Conservation (phyloP, 1,140 invertebrate species). For the Drosophila arawakana region DNA sequence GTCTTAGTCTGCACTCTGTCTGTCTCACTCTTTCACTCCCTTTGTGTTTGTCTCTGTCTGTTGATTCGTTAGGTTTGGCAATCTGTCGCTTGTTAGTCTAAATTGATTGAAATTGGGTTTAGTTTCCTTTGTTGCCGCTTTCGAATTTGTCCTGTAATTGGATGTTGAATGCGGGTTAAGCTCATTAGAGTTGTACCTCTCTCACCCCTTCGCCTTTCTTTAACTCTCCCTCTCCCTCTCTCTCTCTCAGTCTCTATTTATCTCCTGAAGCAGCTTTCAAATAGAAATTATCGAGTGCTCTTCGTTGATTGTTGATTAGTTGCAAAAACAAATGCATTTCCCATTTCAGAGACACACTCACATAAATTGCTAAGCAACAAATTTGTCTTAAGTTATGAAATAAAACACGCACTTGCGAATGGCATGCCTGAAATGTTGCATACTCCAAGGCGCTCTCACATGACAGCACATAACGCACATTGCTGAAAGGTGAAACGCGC, state of each 20-base stretch:
- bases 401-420: constrained; percentile 15
- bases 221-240: not conserved
- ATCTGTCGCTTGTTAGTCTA: constrained; percentile 76
- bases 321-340: not conserved
- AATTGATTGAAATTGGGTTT: constrained; percentile 80
- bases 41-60: constrained; percentile 8
- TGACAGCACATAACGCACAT: constrained; percentile 3
- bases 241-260: not conserved
- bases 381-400: constrained; percentile 27
- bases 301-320: not conserved
- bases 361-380: constrained; percentile 9
- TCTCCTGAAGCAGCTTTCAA: not conserved
- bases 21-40: not conserved
- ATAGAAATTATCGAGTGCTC: not conserved
- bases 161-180: constrained; percentile 34
- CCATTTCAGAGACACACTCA: not conserved
- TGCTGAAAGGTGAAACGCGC: constrained; percentile 1
- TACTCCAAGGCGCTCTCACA: constrained; percentile 21
- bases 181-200: constrained; percentile 27
- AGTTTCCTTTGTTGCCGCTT: constrained; percentile 32
- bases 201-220: not conserved
- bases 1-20: constrained; percentile 1
- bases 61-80: constrained; percentile 73
- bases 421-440: constrained; percentile 34
- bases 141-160: constrained; percentile 63